Evolutionary conservation across 2,888 invertebrate species (phyloP), one percentile per base, ranked within the genome.

Genomic region (Campopleginae sp.): DNA sequence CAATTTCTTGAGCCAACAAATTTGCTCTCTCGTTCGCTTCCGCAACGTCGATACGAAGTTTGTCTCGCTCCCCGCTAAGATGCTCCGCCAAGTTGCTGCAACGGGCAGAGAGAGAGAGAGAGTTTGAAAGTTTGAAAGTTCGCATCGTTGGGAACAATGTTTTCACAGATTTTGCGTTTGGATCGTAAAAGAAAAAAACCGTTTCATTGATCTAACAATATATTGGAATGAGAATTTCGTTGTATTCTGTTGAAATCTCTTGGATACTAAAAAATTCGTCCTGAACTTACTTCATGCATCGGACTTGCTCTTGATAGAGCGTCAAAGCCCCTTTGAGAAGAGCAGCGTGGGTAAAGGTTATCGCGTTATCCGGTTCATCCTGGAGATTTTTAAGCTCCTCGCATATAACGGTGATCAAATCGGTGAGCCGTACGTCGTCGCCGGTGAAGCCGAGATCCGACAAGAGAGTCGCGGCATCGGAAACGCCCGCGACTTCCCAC

Each of bases 1-100:
- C 98, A 1, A 98, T 97, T 93, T 98, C 98, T 89, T 97, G 97
- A 0, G 98, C 98, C 72, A 98, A 94, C 77, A 98, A 92, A 0
- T 96, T 95, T 0, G 98, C 97, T 88, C 98, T 95, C 81, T 96
- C 95, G 91, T 98, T 98, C 0, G 98, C 97, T 91, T 98, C 98
- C 27, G 95, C 94, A 23, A 98, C 96, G 91, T 98, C 98, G 14
- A 95, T 94, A 86, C 96, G 96, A 54, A 98, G 94, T 92, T 98
- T 98, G 88, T 97, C 96, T 77, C 97, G 95, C 92, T 98, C 98
- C 44, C 95, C 96, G 71, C 95, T 95, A 89, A 96, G 94, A 88
- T 97, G 97, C 81, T 96, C 96, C 89, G 96, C 91, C 14, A 93
- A 89, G 61, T 94, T 92, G 87, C 95, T 95, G 87, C 5, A 86